phyloP scores from a whole-genome alignment of 2,888 invertebrate species.

The Entomobrya multifasciata region DNA sequence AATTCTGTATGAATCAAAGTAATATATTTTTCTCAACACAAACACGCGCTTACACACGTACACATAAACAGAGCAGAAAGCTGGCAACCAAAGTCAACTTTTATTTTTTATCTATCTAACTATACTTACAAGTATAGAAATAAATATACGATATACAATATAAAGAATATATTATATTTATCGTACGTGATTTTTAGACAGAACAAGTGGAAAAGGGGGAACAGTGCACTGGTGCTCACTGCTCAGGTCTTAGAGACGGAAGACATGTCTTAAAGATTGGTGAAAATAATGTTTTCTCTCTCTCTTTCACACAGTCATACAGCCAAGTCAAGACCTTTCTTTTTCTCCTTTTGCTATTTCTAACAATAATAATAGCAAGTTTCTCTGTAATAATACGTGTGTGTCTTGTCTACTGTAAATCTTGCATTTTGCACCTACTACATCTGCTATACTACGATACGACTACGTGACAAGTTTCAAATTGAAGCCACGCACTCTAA shows the following conservation, averaged over 20 bases:
- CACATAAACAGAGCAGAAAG: not conserved
- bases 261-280: slow-evolving; percentile 58
- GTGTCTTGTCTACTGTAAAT: slow-evolving; percentile 15
- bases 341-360: slow-evolving; percentile 9
- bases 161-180: too few relatives aligned
- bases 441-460: too few relatives aligned
- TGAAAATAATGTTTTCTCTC: slow-evolving; percentile 66
- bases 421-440: slow-evolving; percentile 55
- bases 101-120: too few relatives aligned
- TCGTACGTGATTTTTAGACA: not conserved
- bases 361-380: slow-evolving; percentile 3
- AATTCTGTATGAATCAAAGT: slow-evolving; percentile 46
- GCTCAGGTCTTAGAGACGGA: not conserved
- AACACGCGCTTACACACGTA: not conserved
- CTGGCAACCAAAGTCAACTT: slow-evolving; percentile 29
- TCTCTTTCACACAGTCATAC: not conserved
- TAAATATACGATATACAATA: too few relatives aligned
- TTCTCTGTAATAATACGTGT: slow-evolving; percentile 9
- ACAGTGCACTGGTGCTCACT: not conserved
- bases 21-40: slow-evolving; percentile 35
- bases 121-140: too few relatives aligned
- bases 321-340: slow-evolving; percentile 56
- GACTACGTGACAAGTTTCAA: slow-evolving; percentile 70
- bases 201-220: not conserved
- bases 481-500: too few relatives aligned